Base-by-base conservation (phyloP, 2,113 vertebrate genomes). In the Leuciscus idus region DNA sequence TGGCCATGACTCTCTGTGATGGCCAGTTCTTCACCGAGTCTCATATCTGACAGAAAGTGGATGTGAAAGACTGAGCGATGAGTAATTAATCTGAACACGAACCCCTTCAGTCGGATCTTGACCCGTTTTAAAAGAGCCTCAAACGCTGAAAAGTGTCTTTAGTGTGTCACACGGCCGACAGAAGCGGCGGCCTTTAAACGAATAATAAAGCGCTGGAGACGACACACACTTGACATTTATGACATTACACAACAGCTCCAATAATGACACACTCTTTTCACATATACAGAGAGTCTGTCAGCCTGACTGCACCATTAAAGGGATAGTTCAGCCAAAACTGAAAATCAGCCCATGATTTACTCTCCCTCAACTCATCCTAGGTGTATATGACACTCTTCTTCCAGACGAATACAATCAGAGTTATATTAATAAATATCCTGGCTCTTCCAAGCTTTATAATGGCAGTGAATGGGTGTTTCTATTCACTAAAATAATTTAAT, bases 201-300 rank as follows among this genome's bases (percentile, higher is more conserved):
- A 79, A 61, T 50, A 61, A 70, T 39, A 66, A 26, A 33, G 61
- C 17, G 1, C n/a, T 57, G 50, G 62, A 13, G 21, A 59, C 5
- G 46, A 17, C 59, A 43, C 46, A n/a, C 73, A 64, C 82, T 83
- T 83, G 62, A 88, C 87, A 80, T 52, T 43, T 50, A 79, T 17
- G n/a, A 48, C 50, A 73, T 28, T 73, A 82, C 80, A 77, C 61
- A 88, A 11, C 48, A 50, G 33, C 10, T 70, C 72, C 36, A 59
- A 80, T 77, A 82, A 85, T n/a, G 12, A 73, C 23, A 9, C 6
- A 8, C 75, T 88, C 48, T 36, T 13, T 1, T 19, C 30, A 17
- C 50, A 36, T 36, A 36, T 36, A 36, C 36, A 36, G 36, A 36
- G 36, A 33, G 33, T 36, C 36, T 36, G 4, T 36, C 0, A 36